Percentiles rank a stretch among this genome's conserved stretches.
Conservation (phyloP, 2,113 vertebrate genomes). For the Malurus alboscapulatus region DNA sequence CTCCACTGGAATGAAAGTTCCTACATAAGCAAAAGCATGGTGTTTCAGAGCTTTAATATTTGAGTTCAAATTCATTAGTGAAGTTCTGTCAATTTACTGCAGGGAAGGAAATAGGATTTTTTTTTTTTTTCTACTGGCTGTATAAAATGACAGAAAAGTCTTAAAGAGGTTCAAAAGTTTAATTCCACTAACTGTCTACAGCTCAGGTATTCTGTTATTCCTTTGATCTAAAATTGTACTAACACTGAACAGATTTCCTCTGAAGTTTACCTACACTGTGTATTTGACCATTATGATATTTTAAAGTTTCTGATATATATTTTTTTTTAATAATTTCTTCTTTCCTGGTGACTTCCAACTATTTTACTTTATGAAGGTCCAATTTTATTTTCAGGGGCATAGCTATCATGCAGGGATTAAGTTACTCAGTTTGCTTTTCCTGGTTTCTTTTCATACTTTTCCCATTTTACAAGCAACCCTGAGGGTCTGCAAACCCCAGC, state of each 20-base stretch:
- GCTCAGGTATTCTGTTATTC: neutral
- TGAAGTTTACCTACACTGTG: neutral
- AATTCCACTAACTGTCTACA: neutral
- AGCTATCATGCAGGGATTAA: neutral
- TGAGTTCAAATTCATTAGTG: neutral
- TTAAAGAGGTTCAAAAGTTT: neutral
- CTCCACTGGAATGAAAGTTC: neutral
- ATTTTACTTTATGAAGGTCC: neutral
- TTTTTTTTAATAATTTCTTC: neutral
- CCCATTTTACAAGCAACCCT: neutral
- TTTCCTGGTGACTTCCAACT: neutral
- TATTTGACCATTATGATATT: neutral
- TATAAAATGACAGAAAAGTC: neutral
- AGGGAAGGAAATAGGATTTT: neutral
- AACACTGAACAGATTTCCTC: neutral
- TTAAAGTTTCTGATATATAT: too few relatives aligned
- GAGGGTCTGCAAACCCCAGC: neutral
- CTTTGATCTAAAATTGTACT: conserved; percentile 7
- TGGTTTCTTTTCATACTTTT: neutral
- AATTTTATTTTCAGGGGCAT: neutral
- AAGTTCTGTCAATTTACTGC: neutral
- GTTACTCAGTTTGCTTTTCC: neutral
- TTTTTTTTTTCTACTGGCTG: neutral
- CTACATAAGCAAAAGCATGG: neutral
- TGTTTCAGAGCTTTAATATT: neutral